phyloP scores from a whole-genome alignment of 92 coral and sea anemone genomes.

The Paragorgia papillata region DNA sequence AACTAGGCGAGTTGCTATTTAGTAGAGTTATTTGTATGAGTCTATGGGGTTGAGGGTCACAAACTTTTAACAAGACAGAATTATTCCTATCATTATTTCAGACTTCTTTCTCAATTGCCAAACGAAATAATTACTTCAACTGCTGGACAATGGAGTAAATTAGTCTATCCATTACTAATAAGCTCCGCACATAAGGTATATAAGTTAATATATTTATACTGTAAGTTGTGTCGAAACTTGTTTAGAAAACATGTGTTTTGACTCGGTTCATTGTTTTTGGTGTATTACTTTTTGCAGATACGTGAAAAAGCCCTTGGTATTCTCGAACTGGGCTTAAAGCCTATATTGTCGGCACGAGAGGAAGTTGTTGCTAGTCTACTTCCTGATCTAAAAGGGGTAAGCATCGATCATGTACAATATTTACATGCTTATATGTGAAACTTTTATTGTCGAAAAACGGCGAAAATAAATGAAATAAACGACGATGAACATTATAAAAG shows the following conservation, averaged over 20 bases:
- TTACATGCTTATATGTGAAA: too few species aligned
- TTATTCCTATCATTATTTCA: conserved; percentile 30
- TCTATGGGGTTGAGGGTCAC: too few species aligned
- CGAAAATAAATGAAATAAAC: too few species aligned
- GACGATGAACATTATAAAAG: too few species aligned
- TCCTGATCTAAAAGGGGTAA: conserved; percentile 79
- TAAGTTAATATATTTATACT: not conserved
- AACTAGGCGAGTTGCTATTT: too few species aligned
- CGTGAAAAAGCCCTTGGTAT: conserved; percentile 84
- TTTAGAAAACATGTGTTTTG: too few species aligned
- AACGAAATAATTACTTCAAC: conserved; percentile 51
- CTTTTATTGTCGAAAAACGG: too few species aligned
- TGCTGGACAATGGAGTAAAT: conserved; percentile 78
- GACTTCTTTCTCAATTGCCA: conserved; percentile 76
- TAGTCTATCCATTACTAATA: conserved; percentile 76
- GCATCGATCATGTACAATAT: conserved; percentile 39
- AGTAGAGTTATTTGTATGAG: too few species aligned
- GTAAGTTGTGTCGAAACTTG: too few species aligned
- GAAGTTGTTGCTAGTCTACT: conserved; percentile 61
- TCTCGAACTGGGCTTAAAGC: conserved; percentile 67
- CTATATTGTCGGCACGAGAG: conserved; percentile 64
- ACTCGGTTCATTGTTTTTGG: too few species aligned
- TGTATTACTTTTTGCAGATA: conserved; percentile 53
- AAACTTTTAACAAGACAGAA: too few species aligned
- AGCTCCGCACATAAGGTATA: conserved; percentile 87